Evolutionary conservation across 1,140 invertebrate species (phyloP).

Genomic region (Drosophila sp.): DNA sequence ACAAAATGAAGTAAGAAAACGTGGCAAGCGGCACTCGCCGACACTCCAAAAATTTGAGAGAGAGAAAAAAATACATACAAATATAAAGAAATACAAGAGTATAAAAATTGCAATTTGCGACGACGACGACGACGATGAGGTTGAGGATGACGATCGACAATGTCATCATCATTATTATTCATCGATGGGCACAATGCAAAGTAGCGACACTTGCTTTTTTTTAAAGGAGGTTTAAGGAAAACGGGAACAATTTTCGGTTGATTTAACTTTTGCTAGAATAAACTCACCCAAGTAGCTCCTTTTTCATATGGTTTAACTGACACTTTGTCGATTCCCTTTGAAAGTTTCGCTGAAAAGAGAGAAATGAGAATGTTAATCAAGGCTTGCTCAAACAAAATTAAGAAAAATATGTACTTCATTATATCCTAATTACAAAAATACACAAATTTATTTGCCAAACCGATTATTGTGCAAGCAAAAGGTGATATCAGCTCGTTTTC

Average conservation of each 20-base stretch:
- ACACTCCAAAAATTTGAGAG: conserved; percentile 61
- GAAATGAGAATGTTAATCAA: too few relatives aligned
- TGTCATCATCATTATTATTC: neutral
- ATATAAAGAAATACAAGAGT: neutral
- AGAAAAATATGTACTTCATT: too few relatives aligned
- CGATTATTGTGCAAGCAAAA: too few relatives aligned
- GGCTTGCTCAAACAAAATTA: too few relatives aligned
- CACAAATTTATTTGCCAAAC: too few relatives aligned
- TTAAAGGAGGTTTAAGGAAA: neutral
- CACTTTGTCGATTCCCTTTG: too few relatives aligned
- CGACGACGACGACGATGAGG: conserved; percentile 9
- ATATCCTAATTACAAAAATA: too few relatives aligned
- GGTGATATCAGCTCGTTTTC: too few relatives aligned
- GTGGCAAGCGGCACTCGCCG: conserved; percentile 74
- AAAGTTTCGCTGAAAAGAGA: too few relatives aligned
- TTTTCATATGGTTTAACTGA: too few relatives aligned
- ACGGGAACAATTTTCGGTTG: neutral
- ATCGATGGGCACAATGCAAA: neutral
- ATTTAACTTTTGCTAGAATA: too few relatives aligned
- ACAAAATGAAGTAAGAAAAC: conserved; percentile 74
- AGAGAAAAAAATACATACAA: neutral
- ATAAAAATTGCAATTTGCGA: conserved; percentile 24
- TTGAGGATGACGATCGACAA: conserved; percentile 2
- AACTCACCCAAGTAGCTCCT: too few relatives aligned
- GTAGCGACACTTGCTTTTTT: neutral